Base-by-base conservation (phyloP, 2,888 invertebrate species). In the Ormia ochracea region DNA sequence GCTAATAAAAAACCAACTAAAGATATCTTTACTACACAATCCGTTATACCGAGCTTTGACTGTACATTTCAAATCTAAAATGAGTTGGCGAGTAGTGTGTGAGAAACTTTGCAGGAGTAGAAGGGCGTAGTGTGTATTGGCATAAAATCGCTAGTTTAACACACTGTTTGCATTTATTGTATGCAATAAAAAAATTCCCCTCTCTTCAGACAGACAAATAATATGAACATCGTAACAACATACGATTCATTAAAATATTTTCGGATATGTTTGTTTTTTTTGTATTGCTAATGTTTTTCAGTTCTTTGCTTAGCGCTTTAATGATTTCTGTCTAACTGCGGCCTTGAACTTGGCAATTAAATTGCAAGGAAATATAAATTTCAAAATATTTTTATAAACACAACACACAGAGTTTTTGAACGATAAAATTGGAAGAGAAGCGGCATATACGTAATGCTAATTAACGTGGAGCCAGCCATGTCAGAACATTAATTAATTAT, bases 341-440 rank as follows among this genome's bases (percentile, higher is more conserved):
- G 72, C 82, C 82, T 81, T 81, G 81, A 81, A 81, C 81, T 82
- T 82, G 81, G 54, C 50, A 69, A n/a, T 38, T 38, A 38, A n/a
- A 38, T n/a, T 38, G 36, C 36, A 38, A 38, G 36, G n/a, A n/a
- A 38, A 38, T 33, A 33, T 33, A 2, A 33, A 5, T 33, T 33
- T 33, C 6, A 4, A 33, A 33, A 33, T 33, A 33, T 5, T 5
- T 33, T 4, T 3, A 28, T 6, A 33, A 7, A 33, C 9, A 33
- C 2, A 33, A 5, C 7, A 33, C 3, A 33, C 4, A 6, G 7
- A 28, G n/a, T n/a, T n/a, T n/a, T n/a, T n/a, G n/a, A n/a, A n/a
- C n/a, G n/a, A n/a, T n/a, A n/a, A n/a, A n/a, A n/a, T n/a, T n/a
- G n/a, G n/a, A n/a, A n/a, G n/a, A n/a, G n/a, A n/a, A n/a, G n/a